Evolutionary conservation across 1,140 invertebrate species (phyloP).

Genomic region (Littorina saxatilis): DNA sequence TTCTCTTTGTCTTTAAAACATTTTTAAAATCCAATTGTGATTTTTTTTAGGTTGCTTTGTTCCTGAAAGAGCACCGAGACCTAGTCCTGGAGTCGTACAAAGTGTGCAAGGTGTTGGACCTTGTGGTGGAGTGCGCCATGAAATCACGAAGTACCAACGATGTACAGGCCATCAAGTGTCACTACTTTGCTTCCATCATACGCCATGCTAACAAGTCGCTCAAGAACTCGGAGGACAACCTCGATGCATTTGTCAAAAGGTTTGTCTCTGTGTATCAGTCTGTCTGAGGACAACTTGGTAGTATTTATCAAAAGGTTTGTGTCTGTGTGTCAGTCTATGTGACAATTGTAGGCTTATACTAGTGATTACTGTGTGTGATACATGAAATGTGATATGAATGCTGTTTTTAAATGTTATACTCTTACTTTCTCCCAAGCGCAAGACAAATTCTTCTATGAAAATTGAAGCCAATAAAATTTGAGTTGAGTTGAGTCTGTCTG

Average conservation of each 20-base stretch:
- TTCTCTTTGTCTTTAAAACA: too few species aligned
- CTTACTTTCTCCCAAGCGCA: too few species aligned
- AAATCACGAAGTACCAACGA: constrained; percentile 91
- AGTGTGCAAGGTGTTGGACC: constrained; percentile 88
- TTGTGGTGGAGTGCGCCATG: constrained; percentile 92
- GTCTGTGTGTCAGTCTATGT: too few species aligned
- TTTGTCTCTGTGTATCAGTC: constrained; percentile 41
- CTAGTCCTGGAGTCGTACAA: constrained; percentile 86
- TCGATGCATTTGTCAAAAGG: constrained; percentile 66
- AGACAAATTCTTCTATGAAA: too few species aligned
- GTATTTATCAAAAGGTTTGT: not conserved
- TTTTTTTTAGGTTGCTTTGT: constrained; percentile 85
- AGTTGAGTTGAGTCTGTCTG: too few species aligned
- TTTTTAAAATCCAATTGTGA: too few species aligned
- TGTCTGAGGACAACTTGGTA: not conserved
- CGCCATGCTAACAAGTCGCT: constrained; percentile 57
- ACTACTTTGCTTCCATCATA: constrained; percentile 88
- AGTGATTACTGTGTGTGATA: too few species aligned
- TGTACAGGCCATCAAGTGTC: constrained; percentile 93
- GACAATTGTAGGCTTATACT: too few species aligned
- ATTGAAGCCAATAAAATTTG: too few species aligned
- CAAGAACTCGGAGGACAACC: constrained; percentile 46
- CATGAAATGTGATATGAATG: too few species aligned
- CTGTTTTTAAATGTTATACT: too few species aligned
- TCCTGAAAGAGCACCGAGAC: constrained; percentile 84